Conservation (phyloP, 2,113 vertebrate genomes). For the Campylorhamphus procurvoides region DNA sequence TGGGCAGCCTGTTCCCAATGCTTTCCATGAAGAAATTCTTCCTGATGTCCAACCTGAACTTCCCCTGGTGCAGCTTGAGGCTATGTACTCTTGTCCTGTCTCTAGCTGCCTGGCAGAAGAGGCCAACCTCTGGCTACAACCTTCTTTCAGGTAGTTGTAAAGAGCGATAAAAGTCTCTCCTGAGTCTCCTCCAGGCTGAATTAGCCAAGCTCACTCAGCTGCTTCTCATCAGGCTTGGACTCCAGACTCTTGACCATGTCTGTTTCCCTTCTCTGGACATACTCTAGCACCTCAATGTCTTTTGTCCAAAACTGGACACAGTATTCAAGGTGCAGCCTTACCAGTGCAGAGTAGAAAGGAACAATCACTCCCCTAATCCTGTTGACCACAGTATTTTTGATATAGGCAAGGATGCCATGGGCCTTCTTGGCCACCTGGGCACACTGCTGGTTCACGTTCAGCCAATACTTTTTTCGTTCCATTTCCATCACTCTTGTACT, state of each 20-base stretch:
- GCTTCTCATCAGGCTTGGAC: neutral
- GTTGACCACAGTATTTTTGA: neutral
- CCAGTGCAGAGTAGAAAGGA: neutral
- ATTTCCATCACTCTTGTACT: neutral
- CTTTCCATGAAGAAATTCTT: neutral
- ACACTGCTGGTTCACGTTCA: neutral
- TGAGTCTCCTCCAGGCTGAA: neutral
- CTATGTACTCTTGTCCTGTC: neutral
- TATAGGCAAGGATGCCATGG: neutral
- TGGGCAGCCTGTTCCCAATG: neutral
- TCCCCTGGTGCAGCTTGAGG: neutral
- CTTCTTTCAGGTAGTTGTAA: neutral
- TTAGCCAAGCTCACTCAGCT: neutral
- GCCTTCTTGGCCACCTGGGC: too few relatives aligned
- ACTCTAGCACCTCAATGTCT: neutral
- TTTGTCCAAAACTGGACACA: neutral
- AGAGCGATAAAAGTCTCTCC: neutral
- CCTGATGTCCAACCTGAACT: rapidly evolving
- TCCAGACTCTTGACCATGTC: neutral
- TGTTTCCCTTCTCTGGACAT: neutral
- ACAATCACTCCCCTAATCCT: neutral
- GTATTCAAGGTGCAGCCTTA: rapidly evolving
- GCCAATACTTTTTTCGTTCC: neutral
- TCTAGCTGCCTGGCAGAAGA: neutral
- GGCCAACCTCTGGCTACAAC: neutral